phyloP scores from a whole-genome alignment of 2,797 vertebrate genomes.

The Pygocentrus nattereri region DNA sequence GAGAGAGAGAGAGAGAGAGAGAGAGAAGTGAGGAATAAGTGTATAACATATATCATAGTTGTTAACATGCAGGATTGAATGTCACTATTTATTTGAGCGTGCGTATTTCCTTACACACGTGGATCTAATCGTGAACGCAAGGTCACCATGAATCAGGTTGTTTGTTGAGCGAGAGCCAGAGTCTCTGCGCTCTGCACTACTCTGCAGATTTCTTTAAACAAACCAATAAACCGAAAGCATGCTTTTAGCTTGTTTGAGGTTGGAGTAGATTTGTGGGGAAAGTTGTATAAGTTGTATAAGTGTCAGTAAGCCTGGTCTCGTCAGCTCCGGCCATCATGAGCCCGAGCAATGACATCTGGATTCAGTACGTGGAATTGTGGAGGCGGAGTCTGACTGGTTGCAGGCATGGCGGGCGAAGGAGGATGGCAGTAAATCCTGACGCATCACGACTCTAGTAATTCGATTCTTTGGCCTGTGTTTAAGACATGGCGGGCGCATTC shows the following conservation, averaged over 20 bases:
- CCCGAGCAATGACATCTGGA: constrained; percentile 38
- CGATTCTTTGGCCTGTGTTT: not conserved
- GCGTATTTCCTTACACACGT: constrained; percentile 11
- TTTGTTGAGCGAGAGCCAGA: constrained; percentile 24
- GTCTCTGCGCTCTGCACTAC: constrained; percentile 2
- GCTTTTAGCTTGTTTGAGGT: constrained; percentile 28
- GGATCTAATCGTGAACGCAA: constrained; percentile 5
- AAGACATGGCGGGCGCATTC: not conserved
- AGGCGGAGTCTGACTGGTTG: not conserved
- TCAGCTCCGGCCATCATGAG: constrained; percentile 19
- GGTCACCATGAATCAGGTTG: constrained; percentile 1
- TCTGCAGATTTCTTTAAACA: constrained; percentile 8
- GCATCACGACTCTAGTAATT: constrained; percentile 1
- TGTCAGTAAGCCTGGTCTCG: constrained; percentile 17
- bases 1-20: not conserved
- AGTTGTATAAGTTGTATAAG: constrained; percentile 20
- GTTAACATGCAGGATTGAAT: constrained; percentile 11
- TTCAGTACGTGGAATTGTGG: not conserved
- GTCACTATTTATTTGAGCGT: constrained; percentile 6
- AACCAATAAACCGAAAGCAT: not conserved
- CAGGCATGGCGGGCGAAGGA: not conserved
- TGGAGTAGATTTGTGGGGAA: constrained; percentile 1
- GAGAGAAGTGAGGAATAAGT: no score
- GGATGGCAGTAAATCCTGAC: constrained; percentile 27
- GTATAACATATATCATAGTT: not conserved